Percentiles rank a stretch among this genome's conserved stretches.
Evolutionary conservation across 1,140 invertebrate genomes (phyloP).

Genomic region (Thaumetopoea pityocampa): DNA sequence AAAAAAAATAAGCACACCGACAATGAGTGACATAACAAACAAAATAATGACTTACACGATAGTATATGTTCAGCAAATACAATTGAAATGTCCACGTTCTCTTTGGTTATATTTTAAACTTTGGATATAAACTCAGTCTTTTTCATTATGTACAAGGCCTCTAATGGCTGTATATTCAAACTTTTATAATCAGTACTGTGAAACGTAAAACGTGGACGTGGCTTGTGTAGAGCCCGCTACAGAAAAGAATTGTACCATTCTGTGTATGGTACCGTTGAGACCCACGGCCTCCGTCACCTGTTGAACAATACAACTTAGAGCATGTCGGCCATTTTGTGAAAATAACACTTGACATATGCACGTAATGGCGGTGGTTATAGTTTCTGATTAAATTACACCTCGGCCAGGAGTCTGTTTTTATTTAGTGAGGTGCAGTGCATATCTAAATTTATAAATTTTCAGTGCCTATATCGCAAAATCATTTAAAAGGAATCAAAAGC

Average conservation of each 20-base stretch:
- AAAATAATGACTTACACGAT: slow-evolving; percentile 73
- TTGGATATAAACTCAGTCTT: slow-evolving; percentile 70
- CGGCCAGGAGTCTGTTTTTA: neutral
- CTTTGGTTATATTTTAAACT: slow-evolving; percentile 61
- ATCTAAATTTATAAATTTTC: slow-evolving; percentile 22
- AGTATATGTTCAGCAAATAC: slow-evolving; percentile 62
- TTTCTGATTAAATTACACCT: too few relatives aligned
- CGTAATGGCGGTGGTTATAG: slow-evolving; percentile 48
- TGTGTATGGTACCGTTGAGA: slow-evolving; percentile 77
- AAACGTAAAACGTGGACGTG: slow-evolving; percentile 79
- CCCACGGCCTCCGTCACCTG: slow-evolving; percentile 77
- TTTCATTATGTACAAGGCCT: slow-evolving; percentile 68
- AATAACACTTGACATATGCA: slow-evolving; percentile 20
- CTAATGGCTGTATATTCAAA: slow-evolving; percentile 38
- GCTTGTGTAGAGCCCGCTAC: slow-evolving; percentile 76
- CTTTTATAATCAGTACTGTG: slow-evolving; percentile 69
- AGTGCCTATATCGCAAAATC: slow-evolving; percentile 31
- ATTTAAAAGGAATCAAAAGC: slow-evolving; percentile 46
- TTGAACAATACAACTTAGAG: slow-evolving; percentile 73
- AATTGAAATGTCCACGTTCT: slow-evolving; percentile 62
- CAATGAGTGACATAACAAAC: slow-evolving; percentile 73
- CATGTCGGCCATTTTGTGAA: slow-evolving; percentile 50
- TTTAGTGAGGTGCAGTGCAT: slow-evolving; percentile 32
- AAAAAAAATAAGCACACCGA: slow-evolving; percentile 68
- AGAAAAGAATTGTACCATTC: slow-evolving; percentile 78